phyloP scores from a whole-genome alignment of 2,113 vertebrate genomes.

The Lamprotornis superbus region DNA sequence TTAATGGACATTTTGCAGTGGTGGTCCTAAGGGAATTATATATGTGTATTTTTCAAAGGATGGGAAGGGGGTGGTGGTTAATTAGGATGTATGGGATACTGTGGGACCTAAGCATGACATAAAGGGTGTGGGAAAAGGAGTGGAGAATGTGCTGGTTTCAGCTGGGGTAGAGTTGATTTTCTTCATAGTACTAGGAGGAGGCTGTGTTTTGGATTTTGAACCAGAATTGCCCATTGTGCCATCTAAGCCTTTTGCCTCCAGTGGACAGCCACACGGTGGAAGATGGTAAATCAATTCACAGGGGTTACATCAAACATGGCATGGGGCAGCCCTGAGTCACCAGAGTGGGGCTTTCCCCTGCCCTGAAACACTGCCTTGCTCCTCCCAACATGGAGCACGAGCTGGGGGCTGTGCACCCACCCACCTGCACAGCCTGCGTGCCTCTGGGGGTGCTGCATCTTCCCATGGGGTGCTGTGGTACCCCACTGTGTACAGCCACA shows the following conservation, averaged over 20 bases:
- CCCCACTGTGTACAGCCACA: background rate
- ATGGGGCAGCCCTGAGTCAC: background rate
- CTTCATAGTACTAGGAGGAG: background rate
- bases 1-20: background rate
- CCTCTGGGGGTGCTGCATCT: background rate
- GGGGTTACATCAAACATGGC: fast-evolving
- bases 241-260: background rate
- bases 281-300: background rate
- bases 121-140: background rate
- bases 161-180: background rate
- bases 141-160: background rate
- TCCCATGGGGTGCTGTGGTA: fast-evolving
- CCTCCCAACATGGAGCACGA: fast-evolving
- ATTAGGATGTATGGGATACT: background rate
- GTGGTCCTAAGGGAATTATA: background rate
- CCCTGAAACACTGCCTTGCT: background rate
- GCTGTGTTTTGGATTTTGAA: background rate
- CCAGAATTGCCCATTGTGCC: background rate
- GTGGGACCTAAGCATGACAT: background rate
- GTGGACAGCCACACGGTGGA: fast-evolving
- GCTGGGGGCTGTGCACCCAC: background rate
- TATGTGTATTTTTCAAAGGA: background rate
- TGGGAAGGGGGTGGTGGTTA: background rate
- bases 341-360: background rate
- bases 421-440: fast-evolving